Base-by-base conservation (phyloP, 2,113 vertebrate species). In the Pristiophorus japonicus region DNA sequence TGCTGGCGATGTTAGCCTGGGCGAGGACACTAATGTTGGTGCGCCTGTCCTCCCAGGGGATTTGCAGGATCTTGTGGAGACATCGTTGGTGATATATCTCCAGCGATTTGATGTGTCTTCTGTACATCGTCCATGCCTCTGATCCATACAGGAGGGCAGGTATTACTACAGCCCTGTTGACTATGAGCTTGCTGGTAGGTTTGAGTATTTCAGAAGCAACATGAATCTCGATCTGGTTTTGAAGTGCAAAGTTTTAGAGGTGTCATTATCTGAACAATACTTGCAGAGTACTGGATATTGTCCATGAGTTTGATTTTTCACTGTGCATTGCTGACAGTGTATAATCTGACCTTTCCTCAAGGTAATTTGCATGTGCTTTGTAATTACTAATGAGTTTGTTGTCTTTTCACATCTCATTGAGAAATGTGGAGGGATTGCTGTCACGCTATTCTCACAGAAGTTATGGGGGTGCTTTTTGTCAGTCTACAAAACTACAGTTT, bases 331-430 rank as follows among this genome's bases (percentile, higher is more conserved):
- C n/a, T 70, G 20, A 51, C 30, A n/a, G 10, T 81, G 84, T 78
- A 75, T 78, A 24, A 96, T 96, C 95, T 96, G 96, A 96, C 96
- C 84, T 11, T 96, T 96, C 85, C 95, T 95, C 95, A 95, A 96
- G 96, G 95, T 96, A 96, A 81, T 96, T 96, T 95, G 94, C 92
- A 10, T 38, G 20, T 95, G 47, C 95, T 63, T 91, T 95, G 95
- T 97, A 96, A 96, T 96, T 96, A 95, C 96, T 96, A 70, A 95
- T 92, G 95, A 90, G 95, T 38, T 65, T 96, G 73, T 96, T 95
- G 66, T 96, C 78, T 95, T 95, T 81, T 95, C 95, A 59, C 70
- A 95, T 30, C 78, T 59, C 51, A 59, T 51, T 95, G 73, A 30
- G 59, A 95, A 62, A 62, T 45, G 73, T 78, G 73, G 22, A 95